phyloP scores from a whole-genome alignment of 1,140 invertebrate genomes.

The Drosophila albomicans region DNA sequence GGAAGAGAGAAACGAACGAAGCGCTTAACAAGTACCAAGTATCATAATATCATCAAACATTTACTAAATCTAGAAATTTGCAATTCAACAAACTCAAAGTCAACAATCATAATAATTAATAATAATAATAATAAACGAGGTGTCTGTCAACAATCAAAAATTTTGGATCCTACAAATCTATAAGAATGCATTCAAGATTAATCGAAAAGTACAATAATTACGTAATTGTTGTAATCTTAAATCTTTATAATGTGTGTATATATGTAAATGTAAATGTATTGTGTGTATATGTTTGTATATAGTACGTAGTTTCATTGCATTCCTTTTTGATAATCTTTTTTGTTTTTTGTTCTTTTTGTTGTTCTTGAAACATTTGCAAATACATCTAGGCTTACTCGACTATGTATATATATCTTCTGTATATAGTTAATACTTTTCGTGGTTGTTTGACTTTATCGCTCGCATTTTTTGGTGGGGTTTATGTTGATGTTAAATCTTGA shows the following conservation, averaged over 20 bases:
- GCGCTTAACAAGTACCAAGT: constrained; percentile 50
- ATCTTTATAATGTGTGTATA: constrained; percentile 27
- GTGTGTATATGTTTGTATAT: constrained; percentile 6
- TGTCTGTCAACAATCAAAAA: constrained; percentile 33
- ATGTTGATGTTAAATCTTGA: constrained; percentile 29
- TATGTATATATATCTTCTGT: constrained; percentile 51
- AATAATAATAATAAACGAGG: constrained; percentile 15
- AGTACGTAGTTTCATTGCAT: constrained; percentile 4
- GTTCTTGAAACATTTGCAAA: constrained; percentile 7
- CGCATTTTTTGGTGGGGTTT: constrained; percentile 68
- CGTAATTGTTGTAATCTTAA: constrained; percentile 16
- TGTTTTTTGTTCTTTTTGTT: too few relatives aligned
- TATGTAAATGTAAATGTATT: constrained; percentile 29
- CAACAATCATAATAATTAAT: constrained; percentile 13
- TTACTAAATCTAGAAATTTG: constrained; percentile 26
- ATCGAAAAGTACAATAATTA: constrained; percentile 12
- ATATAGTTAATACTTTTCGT: constrained; percentile 55
- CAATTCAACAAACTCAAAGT: constrained; percentile 48
- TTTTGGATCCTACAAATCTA: constrained; percentile 5
- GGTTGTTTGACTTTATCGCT: constrained; percentile 50
- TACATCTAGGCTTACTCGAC: constrained; percentile 2
- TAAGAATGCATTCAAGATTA: not conserved
- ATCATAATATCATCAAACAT: constrained; percentile 16
- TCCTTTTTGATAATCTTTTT: not conserved
- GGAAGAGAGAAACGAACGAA: constrained; percentile 31